Percentiles rank a stretch among this genome's conserved stretches.
phyloP scores from a whole-genome alignment of 2,113 vertebrate genomes.

The Nothocercus julius region DNA sequence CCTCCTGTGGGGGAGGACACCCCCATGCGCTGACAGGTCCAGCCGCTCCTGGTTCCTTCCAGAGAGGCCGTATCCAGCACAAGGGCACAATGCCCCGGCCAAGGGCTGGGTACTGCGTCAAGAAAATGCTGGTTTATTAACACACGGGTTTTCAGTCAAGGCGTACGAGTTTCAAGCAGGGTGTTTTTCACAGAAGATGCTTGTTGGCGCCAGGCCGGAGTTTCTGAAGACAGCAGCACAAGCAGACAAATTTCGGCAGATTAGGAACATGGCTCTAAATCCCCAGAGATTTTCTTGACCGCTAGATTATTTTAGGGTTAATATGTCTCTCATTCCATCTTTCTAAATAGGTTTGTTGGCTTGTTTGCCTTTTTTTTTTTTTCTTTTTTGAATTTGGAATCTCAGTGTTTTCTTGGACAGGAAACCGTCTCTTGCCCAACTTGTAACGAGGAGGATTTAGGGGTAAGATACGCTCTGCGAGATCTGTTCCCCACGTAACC shows the following conservation, averaged over 20 bases:
- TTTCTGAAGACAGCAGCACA: background rate
- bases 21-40: rapidly evolving
- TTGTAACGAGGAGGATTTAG: background rate
- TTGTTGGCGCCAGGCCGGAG: background rate
- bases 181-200: background rate
- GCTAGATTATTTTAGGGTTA: background rate
- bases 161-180: background rate
- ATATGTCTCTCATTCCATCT: background rate
- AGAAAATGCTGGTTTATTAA: background rate
- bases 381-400: background rate
- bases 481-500: background rate
- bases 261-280: background rate
- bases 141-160: background rate
- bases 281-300: background rate
- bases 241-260: background rate
- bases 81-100: background rate
- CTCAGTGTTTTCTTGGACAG: background rate
- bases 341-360: background rate
- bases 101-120: background rate
- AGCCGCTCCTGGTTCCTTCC: background rate
- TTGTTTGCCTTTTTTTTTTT: too few species aligned
- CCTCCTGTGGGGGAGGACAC: background rate
- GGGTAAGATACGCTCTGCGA: background rate
- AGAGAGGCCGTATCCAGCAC: background rate
- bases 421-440: background rate